phyloP scores from a whole-genome alignment of 2,797 vertebrate genomes.

The Hephaestus fuliginosus region DNA sequence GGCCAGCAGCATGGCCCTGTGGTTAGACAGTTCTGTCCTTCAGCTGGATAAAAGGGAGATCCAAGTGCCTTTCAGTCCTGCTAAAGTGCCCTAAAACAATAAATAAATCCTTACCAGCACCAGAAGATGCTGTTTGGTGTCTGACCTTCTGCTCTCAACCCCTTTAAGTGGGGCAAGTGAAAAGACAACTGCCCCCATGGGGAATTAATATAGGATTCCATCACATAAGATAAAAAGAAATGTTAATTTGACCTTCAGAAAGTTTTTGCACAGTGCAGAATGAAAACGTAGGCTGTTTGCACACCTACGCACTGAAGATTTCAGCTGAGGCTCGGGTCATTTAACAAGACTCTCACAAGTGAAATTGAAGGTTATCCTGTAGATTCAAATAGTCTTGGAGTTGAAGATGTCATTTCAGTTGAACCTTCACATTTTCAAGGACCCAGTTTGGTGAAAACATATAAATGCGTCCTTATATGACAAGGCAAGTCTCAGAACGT shows the following conservation, averaged over 20 bases:
- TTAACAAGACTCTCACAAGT: slow-evolving; percentile 6
- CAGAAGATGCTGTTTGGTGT: slow-evolving; percentile 27
- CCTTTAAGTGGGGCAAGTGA: slow-evolving; percentile 16
- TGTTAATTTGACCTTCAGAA: slow-evolving; percentile 20
- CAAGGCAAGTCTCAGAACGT: background rate
- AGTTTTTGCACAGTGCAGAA: slow-evolving; percentile 4
- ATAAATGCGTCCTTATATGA: background rate
- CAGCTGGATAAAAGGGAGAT: background rate
- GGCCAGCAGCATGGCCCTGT: background rate
- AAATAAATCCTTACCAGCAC: slow-evolving; percentile 12
- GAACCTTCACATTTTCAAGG: background rate
- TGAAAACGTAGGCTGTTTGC: background rate
- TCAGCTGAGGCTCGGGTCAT: background rate
- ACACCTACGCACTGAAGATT: background rate
- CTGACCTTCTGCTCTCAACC: slow-evolving; percentile 7
- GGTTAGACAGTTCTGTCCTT: slow-evolving; percentile 27
- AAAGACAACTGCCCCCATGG: slow-evolving; percentile 8
- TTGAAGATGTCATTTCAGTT: slow-evolving; percentile 4
- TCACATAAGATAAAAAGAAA: slow-evolving; percentile 2
- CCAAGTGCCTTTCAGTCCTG: slow-evolving; percentile 10
- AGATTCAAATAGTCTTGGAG: background rate
- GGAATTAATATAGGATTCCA: slow-evolving; percentile 20
- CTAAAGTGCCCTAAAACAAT: slow-evolving; percentile 24
- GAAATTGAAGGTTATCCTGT: background rate
- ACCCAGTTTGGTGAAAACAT: background rate